phyloP scores from a whole-genome alignment of 2,113 vertebrate species.

The Naja naja region DNA sequence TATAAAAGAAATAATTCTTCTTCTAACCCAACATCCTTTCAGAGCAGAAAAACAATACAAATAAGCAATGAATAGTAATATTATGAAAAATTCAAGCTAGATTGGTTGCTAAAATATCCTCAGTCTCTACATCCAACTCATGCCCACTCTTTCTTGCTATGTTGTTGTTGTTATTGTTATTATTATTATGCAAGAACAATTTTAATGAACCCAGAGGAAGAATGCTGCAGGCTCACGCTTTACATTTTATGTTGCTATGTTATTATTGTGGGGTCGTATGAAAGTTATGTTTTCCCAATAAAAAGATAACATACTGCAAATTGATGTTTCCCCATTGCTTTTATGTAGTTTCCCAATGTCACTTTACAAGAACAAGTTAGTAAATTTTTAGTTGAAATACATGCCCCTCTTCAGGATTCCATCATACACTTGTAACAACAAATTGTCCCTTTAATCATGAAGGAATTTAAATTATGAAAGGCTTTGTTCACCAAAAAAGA shows the following conservation, averaged over 20 bases:
- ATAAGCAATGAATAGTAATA: neutral
- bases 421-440: neutral
- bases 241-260: neutral
- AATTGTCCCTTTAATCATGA: neutral
- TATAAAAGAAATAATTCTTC: neutral
- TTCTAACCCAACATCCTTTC: neutral
- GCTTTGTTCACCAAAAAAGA: neutral
- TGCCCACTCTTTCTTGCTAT: neutral
- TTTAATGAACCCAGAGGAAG: too few relatives aligned
- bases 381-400: neutral
- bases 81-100: neutral
- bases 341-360: neutral
- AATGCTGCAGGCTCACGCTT: too few relatives aligned
- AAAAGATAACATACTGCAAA: neutral
- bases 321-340: neutral
- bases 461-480: neutral
- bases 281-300: neutral
- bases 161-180: too few relatives aligned
- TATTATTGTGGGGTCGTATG: neutral
- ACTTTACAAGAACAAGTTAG: neutral
- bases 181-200: too few relatives aligned
- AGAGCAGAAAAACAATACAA: neutral
- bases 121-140: neutral
- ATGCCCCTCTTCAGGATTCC: neutral
- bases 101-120: neutral